Evolutionary conservation across 1,140 invertebrate genomes (phyloP), one percentile per base, ranked within the genome.

Genomic region (Diploscapter pachys): DNA sequence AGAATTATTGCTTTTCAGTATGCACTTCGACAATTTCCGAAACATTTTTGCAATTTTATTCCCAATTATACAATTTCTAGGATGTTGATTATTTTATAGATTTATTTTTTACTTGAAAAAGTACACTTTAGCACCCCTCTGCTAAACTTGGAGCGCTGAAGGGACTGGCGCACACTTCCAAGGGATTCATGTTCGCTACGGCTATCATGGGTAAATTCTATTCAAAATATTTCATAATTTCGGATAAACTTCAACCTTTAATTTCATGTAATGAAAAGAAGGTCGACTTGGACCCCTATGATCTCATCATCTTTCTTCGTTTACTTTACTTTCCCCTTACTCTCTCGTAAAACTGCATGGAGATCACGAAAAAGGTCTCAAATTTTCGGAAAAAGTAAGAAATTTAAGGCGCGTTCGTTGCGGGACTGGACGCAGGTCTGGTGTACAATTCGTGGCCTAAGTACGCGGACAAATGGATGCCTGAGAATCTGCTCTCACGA

Each of bases 391-490:
- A 31, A 31, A 31, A 31, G 31, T 31, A 31, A 31, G 31, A 31
- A 31, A 72, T 72, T 81, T 82, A 81, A 90, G 95, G 96, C 4
- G 96, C 96, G 4, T 95, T 99, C 90, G 96, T 99, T 4, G 96
- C 96, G 70, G 96, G 96, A 5, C 88, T 99, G 50, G 95, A 99
- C 89, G 96, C 96, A 50, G 96, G 96, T 8, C 88, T 99, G 50
- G 92, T 96, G 2, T 99, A 99, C 86, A 99, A 98, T 87, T 93
- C 94, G 3, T 99, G 96, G 88, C 96, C 96, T 2, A 96, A 96
- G 89, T 98, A 98, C 93, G 95, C 91, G 3, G 93, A 97, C 85
- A 89, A 89, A 75, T 99, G 95, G 95, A 91, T 99, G 55, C 96
- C 96, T 0, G 89, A 92, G 66, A 95, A 98, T 86, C 84, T 94